Conservation (phyloP, 2,113 vertebrate species). For the Catharus bicknelli region DNA sequence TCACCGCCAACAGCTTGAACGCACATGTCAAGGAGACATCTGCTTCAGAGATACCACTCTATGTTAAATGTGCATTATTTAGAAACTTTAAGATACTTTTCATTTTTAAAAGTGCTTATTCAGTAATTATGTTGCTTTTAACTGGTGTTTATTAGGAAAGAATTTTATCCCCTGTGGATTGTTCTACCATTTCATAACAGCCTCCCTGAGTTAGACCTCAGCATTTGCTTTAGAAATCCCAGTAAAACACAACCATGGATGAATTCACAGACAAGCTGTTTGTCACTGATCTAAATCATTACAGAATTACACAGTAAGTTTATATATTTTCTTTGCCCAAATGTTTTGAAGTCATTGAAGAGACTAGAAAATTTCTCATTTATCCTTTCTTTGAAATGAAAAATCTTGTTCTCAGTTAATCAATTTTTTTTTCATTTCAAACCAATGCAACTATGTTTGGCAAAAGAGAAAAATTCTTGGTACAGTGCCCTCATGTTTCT, state of each 20-base stretch:
- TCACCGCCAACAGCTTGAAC: slow-evolving; percentile 77
- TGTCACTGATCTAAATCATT: slow-evolving; percentile 66
- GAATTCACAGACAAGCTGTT: slow-evolving; percentile 54
- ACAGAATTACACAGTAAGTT: slow-evolving; percentile 61
- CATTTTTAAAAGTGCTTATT: slow-evolving; percentile 65
- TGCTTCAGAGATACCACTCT: slow-evolving; percentile 69
- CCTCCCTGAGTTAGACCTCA: slow-evolving; percentile 49
- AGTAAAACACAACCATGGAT: slow-evolving; percentile 14
- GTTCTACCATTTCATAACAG: slow-evolving; percentile 42
- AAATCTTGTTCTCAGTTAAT: slow-evolving; percentile 24
- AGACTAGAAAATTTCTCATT: slow-evolving; percentile 47
- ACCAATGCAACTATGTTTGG: neutral
- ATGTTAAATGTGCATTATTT: slow-evolving; percentile 73
- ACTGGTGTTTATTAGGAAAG: slow-evolving; percentile 56
- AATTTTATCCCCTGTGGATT: slow-evolving; percentile 52
- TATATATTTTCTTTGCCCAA: slow-evolving; percentile 60
- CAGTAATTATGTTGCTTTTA: slow-evolving; percentile 71
- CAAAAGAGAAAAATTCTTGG: neutral
- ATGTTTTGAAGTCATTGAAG: slow-evolving; percentile 44
- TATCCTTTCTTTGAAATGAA: slow-evolving; percentile 36
- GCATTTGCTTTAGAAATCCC: slow-evolving; percentile 37
- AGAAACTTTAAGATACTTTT: slow-evolving; percentile 67
- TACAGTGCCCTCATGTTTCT: neutral
- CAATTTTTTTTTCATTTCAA: slow-evolving; percentile 30
- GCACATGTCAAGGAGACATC: slow-evolving; percentile 81